Conservation (phyloP, 2,797 vertebrate genomes). For the Uromys caudimaculatus region DNA sequence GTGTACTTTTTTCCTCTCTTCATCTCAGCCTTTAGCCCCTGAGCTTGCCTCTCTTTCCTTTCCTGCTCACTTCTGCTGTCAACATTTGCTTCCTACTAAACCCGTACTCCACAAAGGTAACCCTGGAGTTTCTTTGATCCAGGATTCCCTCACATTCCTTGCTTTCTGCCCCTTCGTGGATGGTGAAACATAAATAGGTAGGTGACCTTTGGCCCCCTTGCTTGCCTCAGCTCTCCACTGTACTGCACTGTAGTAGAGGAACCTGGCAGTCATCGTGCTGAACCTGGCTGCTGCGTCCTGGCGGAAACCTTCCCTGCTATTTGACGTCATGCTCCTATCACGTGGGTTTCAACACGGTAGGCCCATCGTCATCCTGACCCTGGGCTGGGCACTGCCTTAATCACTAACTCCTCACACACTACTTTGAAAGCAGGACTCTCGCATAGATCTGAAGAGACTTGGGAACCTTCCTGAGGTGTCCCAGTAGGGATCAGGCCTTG, state of each 20-base stretch:
- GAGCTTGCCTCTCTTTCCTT: not conserved
- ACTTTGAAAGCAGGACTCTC: constrained; percentile 28
- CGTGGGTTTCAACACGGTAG: not conserved
- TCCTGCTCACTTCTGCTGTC: not conserved
- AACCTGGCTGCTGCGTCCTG: not conserved
- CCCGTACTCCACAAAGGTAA: not conserved
- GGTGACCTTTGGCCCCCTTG: not conserved
- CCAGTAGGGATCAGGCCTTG: not conserved
- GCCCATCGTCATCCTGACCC: not conserved
- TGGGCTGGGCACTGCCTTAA: not conserved
- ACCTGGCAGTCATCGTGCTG: not conserved
- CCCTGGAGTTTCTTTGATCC: constrained; percentile 17
- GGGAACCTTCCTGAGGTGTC: not conserved
- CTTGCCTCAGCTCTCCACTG: not conserved
- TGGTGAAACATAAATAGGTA: constrained; percentile 13
- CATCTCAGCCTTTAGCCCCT: not conserved
- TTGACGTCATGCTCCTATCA: not conserved
- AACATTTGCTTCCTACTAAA: constrained; percentile 10
- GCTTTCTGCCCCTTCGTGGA: not conserved
- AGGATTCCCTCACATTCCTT: not conserved
- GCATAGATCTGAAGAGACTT: not conserved
- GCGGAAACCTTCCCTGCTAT: not conserved
- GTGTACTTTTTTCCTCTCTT: not conserved
- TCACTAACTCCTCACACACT: not conserved
- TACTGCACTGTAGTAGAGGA: not conserved